Evolutionary conservation across 2,888 invertebrate genomes (phyloP).

Genomic region (Cabera pusaria): DNA sequence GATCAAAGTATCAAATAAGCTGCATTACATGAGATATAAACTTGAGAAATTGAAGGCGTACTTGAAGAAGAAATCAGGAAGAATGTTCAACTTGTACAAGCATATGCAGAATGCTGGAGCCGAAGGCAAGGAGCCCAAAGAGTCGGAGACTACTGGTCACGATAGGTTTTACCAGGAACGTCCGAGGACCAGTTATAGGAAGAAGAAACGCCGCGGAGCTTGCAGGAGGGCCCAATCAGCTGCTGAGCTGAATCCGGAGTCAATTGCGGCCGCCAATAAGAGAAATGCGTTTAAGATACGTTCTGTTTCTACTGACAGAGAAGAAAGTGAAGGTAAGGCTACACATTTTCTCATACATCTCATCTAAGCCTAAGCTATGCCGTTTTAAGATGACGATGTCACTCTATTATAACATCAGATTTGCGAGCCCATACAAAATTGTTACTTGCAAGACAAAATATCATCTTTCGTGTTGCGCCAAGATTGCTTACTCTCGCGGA

Average conservation of each 20-base stretch:
- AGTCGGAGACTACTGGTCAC: slow-evolving; percentile 88
- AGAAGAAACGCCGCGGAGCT: slow-evolving; percentile 82
- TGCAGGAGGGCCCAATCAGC: slow-evolving; percentile 87
- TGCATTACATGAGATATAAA: slow-evolving; percentile 48
- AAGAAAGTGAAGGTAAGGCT: slow-evolving; percentile 83
- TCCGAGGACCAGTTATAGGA: slow-evolving; percentile 74
- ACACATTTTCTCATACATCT: too few species aligned
- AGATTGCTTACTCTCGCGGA: too few species aligned
- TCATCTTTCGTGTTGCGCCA: too few species aligned
- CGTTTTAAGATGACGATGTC: too few species aligned
- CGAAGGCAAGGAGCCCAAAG: slow-evolving; percentile 78
- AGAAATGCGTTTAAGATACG: slow-evolving; percentile 85
- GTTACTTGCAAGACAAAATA: too few species aligned
- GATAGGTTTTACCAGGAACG: slow-evolving; percentile 90
- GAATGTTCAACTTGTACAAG: slow-evolving; percentile 91
- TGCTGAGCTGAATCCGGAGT: slow-evolving; percentile 85
- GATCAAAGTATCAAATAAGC: neutral
- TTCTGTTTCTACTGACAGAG: slow-evolving; percentile 86
- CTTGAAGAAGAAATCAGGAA: slow-evolving; percentile 43
- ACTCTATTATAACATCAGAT: too few species aligned
- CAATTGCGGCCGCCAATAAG: slow-evolving; percentile 85
- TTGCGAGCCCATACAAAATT: too few species aligned
- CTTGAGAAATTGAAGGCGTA: slow-evolving; percentile 44
- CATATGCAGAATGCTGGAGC: slow-evolving; percentile 84
- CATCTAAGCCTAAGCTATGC: too few species aligned